Conservation (phyloP, 2,797 vertebrate species). For the Melanotaenia boesemani region DNA sequence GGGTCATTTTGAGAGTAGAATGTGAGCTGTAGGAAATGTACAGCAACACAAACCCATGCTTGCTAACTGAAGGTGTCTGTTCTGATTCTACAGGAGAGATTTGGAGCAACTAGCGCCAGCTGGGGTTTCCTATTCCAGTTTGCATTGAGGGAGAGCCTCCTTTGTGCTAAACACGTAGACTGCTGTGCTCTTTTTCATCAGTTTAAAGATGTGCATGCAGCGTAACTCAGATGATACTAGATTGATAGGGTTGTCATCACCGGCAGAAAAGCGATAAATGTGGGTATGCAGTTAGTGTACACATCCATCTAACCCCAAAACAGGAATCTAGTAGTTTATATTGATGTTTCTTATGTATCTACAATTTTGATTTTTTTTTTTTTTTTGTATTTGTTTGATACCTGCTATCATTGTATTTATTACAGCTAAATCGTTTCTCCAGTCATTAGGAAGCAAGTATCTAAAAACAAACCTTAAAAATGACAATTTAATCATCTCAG, state of each 20-base stretch:
- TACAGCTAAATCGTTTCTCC: no score
- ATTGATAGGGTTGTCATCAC: background rate
- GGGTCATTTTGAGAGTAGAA: background rate
- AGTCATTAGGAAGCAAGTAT: no score
- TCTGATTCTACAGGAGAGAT: constrained; percentile 31
- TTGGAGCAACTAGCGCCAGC: constrained; percentile 43
- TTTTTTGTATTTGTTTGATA: no score
- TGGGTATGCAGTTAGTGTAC: background rate
- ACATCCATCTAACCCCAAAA: background rate
- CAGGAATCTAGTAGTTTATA: constrained; percentile 8
- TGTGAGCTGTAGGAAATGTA: constrained; percentile 4
- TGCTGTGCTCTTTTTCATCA: constrained; percentile 5
- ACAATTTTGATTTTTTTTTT: constrained; percentile 1
- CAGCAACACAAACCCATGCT: constrained; percentile 21
- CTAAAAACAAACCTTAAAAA: no score
- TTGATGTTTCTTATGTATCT: constrained; percentile 15
- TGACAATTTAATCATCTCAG: no score
- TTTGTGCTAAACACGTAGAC: constrained; percentile 32
- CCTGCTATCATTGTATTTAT: no score
- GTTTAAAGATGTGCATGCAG: constrained; percentile 17
- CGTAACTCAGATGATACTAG: background rate
- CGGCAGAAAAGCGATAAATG: background rate
- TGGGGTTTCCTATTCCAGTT: constrained; percentile 50
- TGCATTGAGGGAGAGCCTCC: constrained; percentile 50
- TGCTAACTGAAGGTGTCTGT: constrained; percentile 24